Conservation (phyloP, 2,113 vertebrate species). For the Myotis davidii region DNA sequence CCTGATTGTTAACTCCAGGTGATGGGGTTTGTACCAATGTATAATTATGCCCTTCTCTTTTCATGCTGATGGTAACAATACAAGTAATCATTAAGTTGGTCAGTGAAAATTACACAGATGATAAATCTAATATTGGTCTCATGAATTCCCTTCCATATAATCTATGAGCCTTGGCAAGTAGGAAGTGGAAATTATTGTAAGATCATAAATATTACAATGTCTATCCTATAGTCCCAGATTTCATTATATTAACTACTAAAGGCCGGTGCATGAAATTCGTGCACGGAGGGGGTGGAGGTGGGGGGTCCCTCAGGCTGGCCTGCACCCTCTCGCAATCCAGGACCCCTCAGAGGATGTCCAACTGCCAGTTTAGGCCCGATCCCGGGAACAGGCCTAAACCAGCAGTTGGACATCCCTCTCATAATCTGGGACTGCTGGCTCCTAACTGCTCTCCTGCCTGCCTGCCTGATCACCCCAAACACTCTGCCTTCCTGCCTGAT, state of each 20-base stretch:
- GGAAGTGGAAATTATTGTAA: not conserved
- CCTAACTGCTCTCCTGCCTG: no score
- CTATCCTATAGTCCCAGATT: not conserved
- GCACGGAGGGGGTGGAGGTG: no score
- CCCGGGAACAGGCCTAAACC: no score
- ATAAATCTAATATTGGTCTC: not conserved
- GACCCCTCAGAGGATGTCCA: no score
- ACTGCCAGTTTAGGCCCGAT: no score
- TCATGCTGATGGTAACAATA: not conserved
- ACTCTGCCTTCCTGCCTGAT: no score
- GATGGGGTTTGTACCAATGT: not conserved
- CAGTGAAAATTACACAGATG: not conserved
- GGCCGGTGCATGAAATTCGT: no score
- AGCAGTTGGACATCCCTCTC: no score
- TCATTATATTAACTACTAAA: not conserved
- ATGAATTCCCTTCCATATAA: not conserved
- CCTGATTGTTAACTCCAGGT: not conserved
- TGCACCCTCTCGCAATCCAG: no score
- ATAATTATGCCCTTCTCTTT: not conserved
- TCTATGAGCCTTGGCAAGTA: not conserved
- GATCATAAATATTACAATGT: constrained; percentile 14
- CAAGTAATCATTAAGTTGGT: not conserved
- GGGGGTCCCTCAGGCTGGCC: no score
- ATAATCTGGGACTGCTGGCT: no score
- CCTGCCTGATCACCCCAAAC: no score